A percentile compares a stretch with the other conserved stretches of the same genome.
Evolutionary conservation across 1,140 invertebrate genomes (phyloP).

Genomic region (Hylyphantes graminicola): DNA sequence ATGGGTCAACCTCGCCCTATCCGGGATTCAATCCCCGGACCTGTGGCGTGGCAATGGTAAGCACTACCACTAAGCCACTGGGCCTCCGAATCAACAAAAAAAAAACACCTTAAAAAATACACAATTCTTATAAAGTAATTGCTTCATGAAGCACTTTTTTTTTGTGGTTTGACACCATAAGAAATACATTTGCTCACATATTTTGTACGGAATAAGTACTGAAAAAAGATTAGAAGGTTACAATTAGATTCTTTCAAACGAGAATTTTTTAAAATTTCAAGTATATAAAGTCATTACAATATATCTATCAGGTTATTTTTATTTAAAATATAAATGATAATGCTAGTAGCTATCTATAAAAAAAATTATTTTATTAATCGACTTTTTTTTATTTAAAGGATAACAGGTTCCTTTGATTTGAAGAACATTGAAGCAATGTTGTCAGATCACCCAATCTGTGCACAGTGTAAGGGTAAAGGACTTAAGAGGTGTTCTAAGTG

Average conservation of each 20-base stretch:
- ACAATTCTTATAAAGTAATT: too few relatives aligned
- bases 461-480: slow-evolving; percentile 24
- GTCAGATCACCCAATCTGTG: slow-evolving; percentile 10
- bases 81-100: too few relatives aligned
- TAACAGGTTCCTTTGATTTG: slow-evolving; percentile 29
- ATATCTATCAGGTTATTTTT: background rate
- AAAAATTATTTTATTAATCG: background rate
- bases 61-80: too few relatives aligned
- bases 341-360: background rate
- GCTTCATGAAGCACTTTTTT: too few relatives aligned
- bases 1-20: too few relatives aligned
- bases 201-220: background rate
- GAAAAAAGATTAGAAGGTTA: background rate
- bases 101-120: too few relatives aligned
- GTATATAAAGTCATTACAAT: background rate
- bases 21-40: too few relatives aligned
- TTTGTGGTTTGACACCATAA: too few relatives aligned
- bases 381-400: background rate
- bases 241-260: background rate
- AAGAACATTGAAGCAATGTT: slow-evolving; percentile 45
- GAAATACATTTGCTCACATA: too few relatives aligned
- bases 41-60: too few relatives aligned
- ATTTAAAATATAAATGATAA: background rate
- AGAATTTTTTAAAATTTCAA: background rate
- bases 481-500: slow-evolving; percentile 41